Percentiles rank a stretch among this genome's conserved stretches.
Conservation (phyloP, 2,888 invertebrate species). For the Micoletzkya japonica region DNA sequence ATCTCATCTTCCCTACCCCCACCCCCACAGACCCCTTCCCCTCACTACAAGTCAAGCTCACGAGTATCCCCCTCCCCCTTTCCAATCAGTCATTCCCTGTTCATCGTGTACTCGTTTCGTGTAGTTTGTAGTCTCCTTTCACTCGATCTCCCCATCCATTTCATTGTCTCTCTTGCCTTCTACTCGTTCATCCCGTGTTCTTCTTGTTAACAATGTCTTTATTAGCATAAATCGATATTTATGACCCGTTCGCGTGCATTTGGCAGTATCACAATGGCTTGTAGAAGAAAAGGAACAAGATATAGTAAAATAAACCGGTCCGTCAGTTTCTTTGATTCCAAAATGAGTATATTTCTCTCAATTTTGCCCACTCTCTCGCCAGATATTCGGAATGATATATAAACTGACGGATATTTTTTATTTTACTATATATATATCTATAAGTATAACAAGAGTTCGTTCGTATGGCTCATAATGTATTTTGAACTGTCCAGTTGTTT, state of each 20-base stretch:
- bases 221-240: background rate
- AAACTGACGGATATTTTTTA: background rate
- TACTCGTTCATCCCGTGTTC: background rate
- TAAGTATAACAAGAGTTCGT: too few relatives aligned
- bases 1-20: background rate
- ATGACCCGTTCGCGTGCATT: conserved; percentile 8
- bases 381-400: conserved; percentile 10
- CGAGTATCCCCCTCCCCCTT: background rate
- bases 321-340: too few relatives aligned
- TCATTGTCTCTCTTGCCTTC: background rate
- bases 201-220: background rate
- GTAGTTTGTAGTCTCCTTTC: conserved; percentile 22
- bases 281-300: too few relatives aligned
- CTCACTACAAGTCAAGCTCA: background rate
- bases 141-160: conserved; percentile 8
- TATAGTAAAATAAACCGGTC: too few relatives aligned
- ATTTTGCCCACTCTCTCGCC: too few relatives aligned
- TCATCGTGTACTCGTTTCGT: too few relatives aligned
- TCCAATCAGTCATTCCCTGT: conserved; percentile 3
- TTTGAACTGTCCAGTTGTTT: too few relatives aligned
- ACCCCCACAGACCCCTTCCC: background rate
- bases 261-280: too few relatives aligned
- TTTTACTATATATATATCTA: too few relatives aligned
- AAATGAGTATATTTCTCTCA: too few relatives aligned
- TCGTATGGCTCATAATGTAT: too few relatives aligned